Conservation (phyloP, 2,888 invertebrate genomes). For the Conops quadrifasciatus region DNA sequence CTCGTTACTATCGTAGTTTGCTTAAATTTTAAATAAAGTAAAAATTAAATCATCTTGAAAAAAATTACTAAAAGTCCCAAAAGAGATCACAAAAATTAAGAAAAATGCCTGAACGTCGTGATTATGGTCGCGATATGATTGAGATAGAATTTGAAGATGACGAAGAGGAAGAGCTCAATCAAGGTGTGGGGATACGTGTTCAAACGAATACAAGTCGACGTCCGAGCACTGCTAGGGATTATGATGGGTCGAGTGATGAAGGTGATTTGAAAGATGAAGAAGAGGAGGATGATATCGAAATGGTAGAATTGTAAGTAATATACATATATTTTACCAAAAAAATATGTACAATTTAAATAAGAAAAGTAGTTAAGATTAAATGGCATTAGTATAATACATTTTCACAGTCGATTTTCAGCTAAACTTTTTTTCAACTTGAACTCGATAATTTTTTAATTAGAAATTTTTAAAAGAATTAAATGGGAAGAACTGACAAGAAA, state of each 20-base stretch:
- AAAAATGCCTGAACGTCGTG: constrained; percentile 55
- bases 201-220: constrained; percentile 47
- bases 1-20: too few relatives aligned
- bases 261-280: constrained; percentile 53
- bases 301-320: constrained; percentile 59
- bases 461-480: too few relatives aligned
- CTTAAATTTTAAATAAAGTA: too few relatives aligned
- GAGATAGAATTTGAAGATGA: constrained; percentile 61
- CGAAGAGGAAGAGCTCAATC: constrained; percentile 57
- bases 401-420: too few relatives aligned
- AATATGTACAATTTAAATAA: too few relatives aligned
- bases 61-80: constrained; percentile 20
- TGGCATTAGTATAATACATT: too few relatives aligned
- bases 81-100: constrained; percentile 36
- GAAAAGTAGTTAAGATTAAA: too few relatives aligned
- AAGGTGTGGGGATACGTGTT: constrained; percentile 55
- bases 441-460: too few relatives aligned
- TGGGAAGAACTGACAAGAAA: too few relatives aligned
- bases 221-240: constrained; percentile 47
- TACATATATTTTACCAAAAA: not conserved
- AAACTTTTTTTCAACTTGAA: too few relatives aligned
- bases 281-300: constrained; percentile 57
- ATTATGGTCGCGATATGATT: constrained; percentile 51
- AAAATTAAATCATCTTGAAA: not conserved
- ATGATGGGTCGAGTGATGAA: constrained; percentile 49